These are phyloP conservation scores for Schizaphis graminum DNA, from an alignment of 2,888 invertebrate genomes.

Conservation along the genomic window DNA sequence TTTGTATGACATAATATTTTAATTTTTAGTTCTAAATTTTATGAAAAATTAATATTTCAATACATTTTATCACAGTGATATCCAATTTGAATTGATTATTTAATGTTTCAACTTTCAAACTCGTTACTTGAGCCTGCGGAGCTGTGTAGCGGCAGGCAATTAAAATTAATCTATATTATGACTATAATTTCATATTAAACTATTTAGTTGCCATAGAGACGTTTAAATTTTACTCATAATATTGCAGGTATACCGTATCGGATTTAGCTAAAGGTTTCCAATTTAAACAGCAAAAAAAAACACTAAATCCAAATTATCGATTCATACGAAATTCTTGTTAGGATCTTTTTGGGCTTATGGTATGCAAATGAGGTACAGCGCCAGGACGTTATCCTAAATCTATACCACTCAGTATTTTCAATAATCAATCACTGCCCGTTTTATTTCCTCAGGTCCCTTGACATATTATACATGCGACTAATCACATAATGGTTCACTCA, in stretches of 20 bases:
- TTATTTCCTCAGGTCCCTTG: not conserved
- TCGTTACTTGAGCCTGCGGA: too few relatives aligned
- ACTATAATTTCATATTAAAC: too few relatives aligned
- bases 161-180: too few relatives aligned
- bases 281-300: too few relatives aligned
- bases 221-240: too few relatives aligned
- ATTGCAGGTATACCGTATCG: too few relatives aligned
- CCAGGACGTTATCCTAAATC: not conserved
- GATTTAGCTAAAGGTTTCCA: too few relatives aligned
- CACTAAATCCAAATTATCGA: too few relatives aligned
- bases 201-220: too few relatives aligned
- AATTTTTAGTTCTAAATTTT: not conserved
- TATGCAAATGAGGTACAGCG: not conserved
- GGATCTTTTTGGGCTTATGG: not conserved
- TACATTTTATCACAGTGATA: not conserved
- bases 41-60: not conserved
- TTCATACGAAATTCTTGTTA: not conserved
- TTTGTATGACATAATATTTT: not conserved
- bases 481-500: not conserved
- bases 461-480: not conserved
- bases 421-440: not conserved
- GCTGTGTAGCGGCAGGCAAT: too few relatives aligned
- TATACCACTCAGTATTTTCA: not conserved
- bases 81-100: not conserved
- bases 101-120: too few relatives aligned